A percentile compares a stretch with the other conserved stretches of the same genome.
These are phyloP conservation scores for Pseudomyrmex pallidus DNA, from an alignment of 1,140 invertebrate species.

Conservation along the genomic window DNA sequence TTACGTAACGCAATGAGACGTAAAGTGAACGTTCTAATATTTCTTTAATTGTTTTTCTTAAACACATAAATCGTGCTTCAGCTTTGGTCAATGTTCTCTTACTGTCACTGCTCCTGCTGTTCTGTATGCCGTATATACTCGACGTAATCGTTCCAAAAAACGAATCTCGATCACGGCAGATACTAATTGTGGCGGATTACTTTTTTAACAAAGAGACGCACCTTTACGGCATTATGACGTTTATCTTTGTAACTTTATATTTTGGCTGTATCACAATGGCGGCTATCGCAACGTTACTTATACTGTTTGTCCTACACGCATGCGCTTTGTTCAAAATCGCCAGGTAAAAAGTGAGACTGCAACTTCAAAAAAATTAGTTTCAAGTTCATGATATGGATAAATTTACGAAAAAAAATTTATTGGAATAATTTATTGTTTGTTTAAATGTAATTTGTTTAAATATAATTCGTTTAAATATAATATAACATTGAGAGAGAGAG, in stretches of 20 bases:
- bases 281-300: neutral
- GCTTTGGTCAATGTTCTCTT: neutral
- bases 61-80: constrained; percentile 23
- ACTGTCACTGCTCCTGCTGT: neutral
- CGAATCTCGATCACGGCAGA: neutral
- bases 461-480: too few species aligned
- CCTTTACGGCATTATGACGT: neutral
- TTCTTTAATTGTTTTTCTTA: too few species aligned
- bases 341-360: constrained; percentile 21
- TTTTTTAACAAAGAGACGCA: constrained; percentile 21
- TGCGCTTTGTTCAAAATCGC: constrained; percentile 36
- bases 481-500: too few species aligned
- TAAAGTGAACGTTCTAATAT: too few species aligned
- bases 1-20: too few species aligned
- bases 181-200: neutral
- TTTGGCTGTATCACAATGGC: neutral
- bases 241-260: neutral
- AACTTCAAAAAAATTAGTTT: neutral
- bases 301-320: constrained; percentile 5
- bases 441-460: too few species aligned
- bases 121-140: neutral
- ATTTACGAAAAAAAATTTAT: neutral
- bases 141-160: constrained; percentile 32
- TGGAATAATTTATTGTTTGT: neutral
- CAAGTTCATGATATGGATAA: neutral